Conservation (phyloP, 2,888 invertebrate species). For the Lumbricus terrestris region DNA sequence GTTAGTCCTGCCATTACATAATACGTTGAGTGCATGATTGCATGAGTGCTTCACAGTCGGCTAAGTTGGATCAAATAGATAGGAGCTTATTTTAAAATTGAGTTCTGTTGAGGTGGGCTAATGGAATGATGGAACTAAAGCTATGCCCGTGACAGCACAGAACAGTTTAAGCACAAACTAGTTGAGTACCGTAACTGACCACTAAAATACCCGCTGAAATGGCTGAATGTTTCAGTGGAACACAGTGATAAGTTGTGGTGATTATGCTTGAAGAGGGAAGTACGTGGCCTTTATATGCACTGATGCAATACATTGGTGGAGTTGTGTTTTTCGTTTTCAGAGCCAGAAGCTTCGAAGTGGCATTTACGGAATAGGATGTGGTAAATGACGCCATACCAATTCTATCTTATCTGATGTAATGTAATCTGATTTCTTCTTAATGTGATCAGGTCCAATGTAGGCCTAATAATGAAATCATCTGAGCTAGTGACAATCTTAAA, state of each 20-base stretch:
- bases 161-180: too few species aligned
- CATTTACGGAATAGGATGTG: not conserved
- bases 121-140: too few species aligned
- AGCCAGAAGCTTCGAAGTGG: not conserved
- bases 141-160: too few species aligned
- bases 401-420: not conserved
- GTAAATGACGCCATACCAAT: not conserved
- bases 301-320: not conserved
- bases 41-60: too few species aligned
- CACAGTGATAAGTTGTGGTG: not conserved
- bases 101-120: too few species aligned
- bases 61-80: too few species aligned
- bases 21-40: too few species aligned
- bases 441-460: not conserved
- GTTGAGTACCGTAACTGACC: too few species aligned
- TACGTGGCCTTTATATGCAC: not conserved
- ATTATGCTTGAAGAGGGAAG: too few species aligned
- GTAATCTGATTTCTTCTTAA: not conserved
- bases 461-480: not conserved
- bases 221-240: not conserved
- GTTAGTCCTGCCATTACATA: too few species aligned
- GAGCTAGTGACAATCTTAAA: not conserved
- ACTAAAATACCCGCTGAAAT: too few species aligned
- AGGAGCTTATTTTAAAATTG: too few species aligned
- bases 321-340: not conserved